Evolutionary conservation across 2,888 invertebrate species (phyloP), one percentile per base, ranked within the genome.

Genomic region (Xanthorhoe spadicearia): DNA sequence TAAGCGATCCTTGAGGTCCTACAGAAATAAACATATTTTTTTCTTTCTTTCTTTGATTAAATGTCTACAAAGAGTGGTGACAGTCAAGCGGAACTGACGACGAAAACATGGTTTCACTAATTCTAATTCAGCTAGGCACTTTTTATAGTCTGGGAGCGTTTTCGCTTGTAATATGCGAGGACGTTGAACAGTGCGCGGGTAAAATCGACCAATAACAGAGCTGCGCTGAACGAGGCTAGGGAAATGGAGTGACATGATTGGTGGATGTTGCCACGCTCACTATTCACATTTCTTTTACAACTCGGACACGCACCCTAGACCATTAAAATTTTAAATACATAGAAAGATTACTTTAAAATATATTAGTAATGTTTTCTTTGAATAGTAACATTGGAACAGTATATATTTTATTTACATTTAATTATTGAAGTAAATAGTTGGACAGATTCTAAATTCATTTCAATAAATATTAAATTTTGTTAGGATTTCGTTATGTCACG

Each of bases 81-180:
- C n/a, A 23, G 4, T 49, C n/a, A 35, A 38, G 50, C n/a, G 9
- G 58, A n/a, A n/a, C 32, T 18, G 35, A 59, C 35, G 50, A 17
- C n/a, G 32, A n/a, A 43, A 18, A 57, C 28, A 64, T 52, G 28
- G 18, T 64, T 54, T 48, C 46, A 63, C 66, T 70, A 68, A 66
- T 61, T 38, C 79, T 85, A 83, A 19, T 80, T 76, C 82, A 82
- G 78, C 84, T 85, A 85, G 84, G 85, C 85, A 85, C 85, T 84
- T 85, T 67, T 72, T 69, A 75, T 79, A 83, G 79, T 82, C 72
- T 79, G 38, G 38, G 38, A 13, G 38, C 38, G 13, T 43, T 32
- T 32, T 13, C 38, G 13, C 38, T 10, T 13, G 38, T 13, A 4
- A 43, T 43, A 13, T 43, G 38, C 13, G 38, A 13, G 38, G 13